Evolutionary conservation across 1,140 invertebrate species (phyloP).

Genomic region (Delia radicum): DNA sequence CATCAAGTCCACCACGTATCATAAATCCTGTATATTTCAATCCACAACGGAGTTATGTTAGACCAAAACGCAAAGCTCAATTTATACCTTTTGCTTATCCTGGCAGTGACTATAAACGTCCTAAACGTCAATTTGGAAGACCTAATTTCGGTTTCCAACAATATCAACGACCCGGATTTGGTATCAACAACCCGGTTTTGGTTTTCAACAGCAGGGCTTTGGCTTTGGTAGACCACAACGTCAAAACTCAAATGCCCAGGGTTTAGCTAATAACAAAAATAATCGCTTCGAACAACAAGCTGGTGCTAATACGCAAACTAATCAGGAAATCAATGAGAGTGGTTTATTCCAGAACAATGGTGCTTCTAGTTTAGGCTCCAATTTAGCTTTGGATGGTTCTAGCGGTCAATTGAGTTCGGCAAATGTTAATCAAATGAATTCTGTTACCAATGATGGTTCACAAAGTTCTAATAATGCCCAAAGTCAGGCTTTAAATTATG

Average conservation of each 20-base stretch:
- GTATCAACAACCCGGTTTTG: not conserved
- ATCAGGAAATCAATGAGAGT: conserved; percentile 31
- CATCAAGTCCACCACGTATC: too few relatives aligned
- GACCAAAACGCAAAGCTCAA: conserved; percentile 43
- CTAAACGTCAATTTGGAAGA: not conserved
- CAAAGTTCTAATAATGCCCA: conserved; percentile 39
- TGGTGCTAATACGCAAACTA: conserved; percentile 45
- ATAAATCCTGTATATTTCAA: not conserved
- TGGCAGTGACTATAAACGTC: conserved; percentile 10
- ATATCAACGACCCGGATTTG: not conserved
- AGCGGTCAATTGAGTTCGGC: conserved; percentile 51
- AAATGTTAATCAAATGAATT: conserved; percentile 42
- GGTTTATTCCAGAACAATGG: conserved; percentile 38
- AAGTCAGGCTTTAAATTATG: conserved; percentile 48
- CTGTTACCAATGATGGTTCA: conserved; percentile 26
- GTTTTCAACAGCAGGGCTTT: not conserved
- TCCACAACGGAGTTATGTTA: conserved; percentile 20
- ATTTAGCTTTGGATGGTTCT: conserved; percentile 46
- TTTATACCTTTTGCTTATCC: conserved; percentile 40
- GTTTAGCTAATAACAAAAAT: conserved; percentile 34
- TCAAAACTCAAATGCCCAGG: conserved; percentile 38
- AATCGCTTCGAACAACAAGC: conserved; percentile 48
- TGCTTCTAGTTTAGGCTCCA: conserved; percentile 48
- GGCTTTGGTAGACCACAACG: not conserved
- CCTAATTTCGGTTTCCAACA: not conserved